These are phyloP conservation scores for Corythoichthys intestinalis DNA, from an alignment of 2,113 vertebrate species.

Conservation along the genomic window DNA sequence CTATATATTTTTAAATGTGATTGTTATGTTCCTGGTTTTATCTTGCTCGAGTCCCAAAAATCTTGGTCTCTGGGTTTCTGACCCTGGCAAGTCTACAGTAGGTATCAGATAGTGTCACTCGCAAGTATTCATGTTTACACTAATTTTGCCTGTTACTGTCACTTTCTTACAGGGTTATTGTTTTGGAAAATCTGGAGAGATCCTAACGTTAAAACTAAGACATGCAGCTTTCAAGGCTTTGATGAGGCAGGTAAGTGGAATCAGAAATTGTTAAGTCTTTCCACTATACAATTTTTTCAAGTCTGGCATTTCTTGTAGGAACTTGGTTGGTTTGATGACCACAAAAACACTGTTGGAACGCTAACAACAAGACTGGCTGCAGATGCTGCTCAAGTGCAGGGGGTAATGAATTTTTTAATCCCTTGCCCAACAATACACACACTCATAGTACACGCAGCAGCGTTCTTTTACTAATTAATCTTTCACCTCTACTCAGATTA, in stretches of 20 bases:
- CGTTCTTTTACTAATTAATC: background rate
- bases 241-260: conserved; percentile 85
- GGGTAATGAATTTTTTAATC: conserved; percentile 67
- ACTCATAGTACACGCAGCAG: background rate
- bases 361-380: conserved; percentile 91
- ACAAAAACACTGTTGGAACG: conserved; percentile 86
- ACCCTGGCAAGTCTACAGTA: no score
- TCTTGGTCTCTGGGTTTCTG: no score
- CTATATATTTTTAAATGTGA: no score
- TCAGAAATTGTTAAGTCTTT: background rate
- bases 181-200: conserved; percentile 94
- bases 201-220: conserved; percentile 87
- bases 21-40: no score
- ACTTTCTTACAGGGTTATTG: conserved; percentile 79
- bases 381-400: conserved; percentile 94
- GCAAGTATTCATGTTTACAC: background rate
- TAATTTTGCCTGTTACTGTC: background rate
- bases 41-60: no score
- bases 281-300: background rate
- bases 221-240: conserved; percentile 86
- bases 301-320: conserved; percentile 71
- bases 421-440: background rate
- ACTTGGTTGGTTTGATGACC: conserved; percentile 86
- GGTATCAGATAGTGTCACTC: background rate
- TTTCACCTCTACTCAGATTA: conserved; percentile 71